These are phyloP conservation scores for Trissolcus brochymenae DNA, from an alignment of 2,888 invertebrate species.

Conservation along the genomic window DNA sequence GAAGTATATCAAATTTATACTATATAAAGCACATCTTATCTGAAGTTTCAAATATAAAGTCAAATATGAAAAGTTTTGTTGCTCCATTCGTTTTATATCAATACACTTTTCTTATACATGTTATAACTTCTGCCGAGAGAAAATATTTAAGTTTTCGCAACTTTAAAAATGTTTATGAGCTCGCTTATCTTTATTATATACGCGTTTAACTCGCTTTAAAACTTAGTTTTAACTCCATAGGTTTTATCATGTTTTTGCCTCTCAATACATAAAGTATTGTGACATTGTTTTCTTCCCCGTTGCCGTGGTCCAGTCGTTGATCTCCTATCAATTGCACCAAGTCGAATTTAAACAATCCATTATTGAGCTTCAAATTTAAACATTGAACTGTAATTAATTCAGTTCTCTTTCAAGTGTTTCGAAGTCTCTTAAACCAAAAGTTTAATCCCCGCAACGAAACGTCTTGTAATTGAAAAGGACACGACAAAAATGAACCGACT, in stretches of 20 bases:
- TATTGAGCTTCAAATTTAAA: constrained; percentile 13
- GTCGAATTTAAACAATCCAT: not conserved
- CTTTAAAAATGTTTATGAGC: constrained; percentile 47
- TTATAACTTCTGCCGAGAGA: constrained; percentile 25
- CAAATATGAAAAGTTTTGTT: constrained; percentile 41
- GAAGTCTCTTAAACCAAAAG: constrained; percentile 36
- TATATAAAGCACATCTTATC: constrained; percentile 27
- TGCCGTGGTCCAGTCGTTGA: too few relatives aligned
- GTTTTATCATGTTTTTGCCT: constrained; percentile 27
- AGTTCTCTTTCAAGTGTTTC: constrained; percentile 18
- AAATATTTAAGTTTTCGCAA: constrained; percentile 43
- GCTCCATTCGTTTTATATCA: constrained; percentile 40
- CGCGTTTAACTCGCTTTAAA: constrained; percentile 46
- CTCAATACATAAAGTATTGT: constrained; percentile 18
- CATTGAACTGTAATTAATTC: constrained; percentile 31
- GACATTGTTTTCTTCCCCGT: not conserved
- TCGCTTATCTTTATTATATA: constrained; percentile 52
- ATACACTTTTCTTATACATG: constrained; percentile 32
- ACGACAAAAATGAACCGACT: constrained; percentile 31
- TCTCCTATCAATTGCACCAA: not conserved
- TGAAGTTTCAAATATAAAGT: constrained; percentile 13
- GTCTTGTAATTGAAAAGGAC: constrained; percentile 44
- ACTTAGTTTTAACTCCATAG: constrained; percentile 36
- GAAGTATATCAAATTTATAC: constrained; percentile 18
- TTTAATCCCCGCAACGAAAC: constrained; percentile 30